Conservation (phyloP, 2,888 invertebrate genomes). For the Troglohyphantes excavatus region DNA sequence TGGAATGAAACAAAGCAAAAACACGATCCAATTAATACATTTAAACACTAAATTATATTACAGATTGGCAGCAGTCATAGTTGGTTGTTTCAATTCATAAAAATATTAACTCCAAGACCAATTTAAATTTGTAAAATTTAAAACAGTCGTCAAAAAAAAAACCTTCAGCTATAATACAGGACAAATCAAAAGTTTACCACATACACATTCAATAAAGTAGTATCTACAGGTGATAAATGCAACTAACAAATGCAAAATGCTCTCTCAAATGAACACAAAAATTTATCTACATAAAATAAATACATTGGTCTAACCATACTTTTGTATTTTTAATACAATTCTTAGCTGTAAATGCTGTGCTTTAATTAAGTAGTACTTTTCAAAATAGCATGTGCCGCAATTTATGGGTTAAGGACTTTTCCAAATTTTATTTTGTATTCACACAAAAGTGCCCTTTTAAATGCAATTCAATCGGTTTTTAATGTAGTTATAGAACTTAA, state of each 20-base stretch:
- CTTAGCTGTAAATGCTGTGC: no score
- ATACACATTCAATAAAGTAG: background rate
- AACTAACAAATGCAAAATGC: background rate
- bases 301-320: no score
- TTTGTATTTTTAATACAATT: no score
- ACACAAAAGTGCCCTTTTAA: no score
- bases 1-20: constrained; percentile 31
- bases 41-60: background rate
- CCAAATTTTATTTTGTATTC: no score
- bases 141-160: background rate
- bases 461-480: no score
- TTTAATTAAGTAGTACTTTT: no score
- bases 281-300: background rate
- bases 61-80: constrained; percentile 3
- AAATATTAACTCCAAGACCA: background rate
- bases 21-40: constrained; percentile 2
- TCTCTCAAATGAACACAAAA: background rate
- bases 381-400: no score
- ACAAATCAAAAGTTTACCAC: background rate
- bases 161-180: background rate
- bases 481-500: no score
- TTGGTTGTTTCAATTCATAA: background rate
- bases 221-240: background rate
- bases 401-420: no score
- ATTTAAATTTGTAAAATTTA: background rate